Evolutionary conservation across 2,888 invertebrate species (phyloP).

Genomic region (Chaetogeoica ovagalla): DNA sequence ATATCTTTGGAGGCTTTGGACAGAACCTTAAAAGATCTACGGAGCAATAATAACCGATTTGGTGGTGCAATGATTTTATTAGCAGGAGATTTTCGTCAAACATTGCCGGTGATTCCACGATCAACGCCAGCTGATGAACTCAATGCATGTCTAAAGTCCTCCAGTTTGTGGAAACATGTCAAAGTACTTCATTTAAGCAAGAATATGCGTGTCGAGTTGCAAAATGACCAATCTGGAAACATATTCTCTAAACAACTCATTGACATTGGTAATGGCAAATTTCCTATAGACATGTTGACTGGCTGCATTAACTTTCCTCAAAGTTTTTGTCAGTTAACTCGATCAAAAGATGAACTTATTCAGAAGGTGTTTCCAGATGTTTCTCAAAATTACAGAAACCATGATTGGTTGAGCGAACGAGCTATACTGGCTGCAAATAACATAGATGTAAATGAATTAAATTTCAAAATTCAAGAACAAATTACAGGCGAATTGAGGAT

Average conservation of each 20-base stretch:
- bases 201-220: slow-evolving; percentile 39
- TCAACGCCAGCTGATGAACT: slow-evolving; percentile 45
- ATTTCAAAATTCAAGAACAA: no score
- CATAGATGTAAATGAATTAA: no score
- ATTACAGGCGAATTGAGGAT: no score
- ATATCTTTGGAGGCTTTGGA: no score
- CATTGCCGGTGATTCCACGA: slow-evolving; percentile 56
- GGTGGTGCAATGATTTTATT: no score
- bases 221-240: slow-evolving; percentile 29
- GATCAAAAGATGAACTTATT: slow-evolving; percentile 57
- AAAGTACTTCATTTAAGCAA: slow-evolving; percentile 51
- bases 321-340: slow-evolving; percentile 57
- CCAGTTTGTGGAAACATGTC: slow-evolving; percentile 52
- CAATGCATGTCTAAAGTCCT: slow-evolving; percentile 51
- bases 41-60: no score
- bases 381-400: slow-evolving; percentile 2
- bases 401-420: no score
- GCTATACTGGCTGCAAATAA: no score
- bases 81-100: slow-evolving; percentile 57
- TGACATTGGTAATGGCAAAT: slow-evolving; percentile 20
- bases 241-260: slow-evolving; percentile 3
- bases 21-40: no score
- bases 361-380: slow-evolving; percentile 58
- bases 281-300: slow-evolving; percentile 56
- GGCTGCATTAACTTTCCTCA: slow-evolving; percentile 57